Conservation (phyloP, 2,113 vertebrate species). For the Amphilophus citrinellus region DNA sequence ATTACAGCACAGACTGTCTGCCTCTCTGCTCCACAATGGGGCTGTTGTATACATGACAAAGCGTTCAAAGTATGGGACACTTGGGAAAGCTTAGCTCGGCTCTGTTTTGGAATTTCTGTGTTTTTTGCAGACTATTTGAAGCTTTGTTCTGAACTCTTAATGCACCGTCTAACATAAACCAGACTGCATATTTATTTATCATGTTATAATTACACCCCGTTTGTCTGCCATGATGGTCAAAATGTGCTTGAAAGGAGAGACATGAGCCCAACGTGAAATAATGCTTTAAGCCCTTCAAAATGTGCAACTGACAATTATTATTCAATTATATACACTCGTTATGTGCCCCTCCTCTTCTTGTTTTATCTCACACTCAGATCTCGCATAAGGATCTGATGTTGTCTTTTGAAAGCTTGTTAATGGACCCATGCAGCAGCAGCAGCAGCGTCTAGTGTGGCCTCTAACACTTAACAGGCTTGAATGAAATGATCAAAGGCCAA, state of each 20-base stretch:
- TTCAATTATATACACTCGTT: constrained; percentile 4
- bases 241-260: not conserved
- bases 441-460: not conserved
- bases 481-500: not conserved
- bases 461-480: not conserved
- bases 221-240: not conserved
- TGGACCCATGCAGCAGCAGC: constrained; percentile 9
- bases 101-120: constrained; percentile 30
- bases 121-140: constrained; percentile 25
- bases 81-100: constrained; percentile 56
- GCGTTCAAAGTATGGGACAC: constrained; percentile 49
- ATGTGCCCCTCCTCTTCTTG: not conserved
- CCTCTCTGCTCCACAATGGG: constrained; percentile 52
- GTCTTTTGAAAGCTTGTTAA: constrained; percentile 1
- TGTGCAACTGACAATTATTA: constrained; percentile 23
- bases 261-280: constrained; percentile 10
- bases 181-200: not conserved
- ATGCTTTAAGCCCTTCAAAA: not conserved
- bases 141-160: constrained; percentile 14
- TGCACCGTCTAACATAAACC: not conserved
- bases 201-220: not conserved
- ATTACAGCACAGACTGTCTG: constrained; percentile 62
- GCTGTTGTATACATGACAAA: constrained; percentile 48
- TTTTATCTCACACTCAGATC: not conserved
- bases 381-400: constrained; percentile 13